Percentiles rank a stretch among this genome's conserved stretches.
Evolutionary conservation across 2,797 vertebrate species (phyloP).

Genomic region (Tapera naevia): DNA sequence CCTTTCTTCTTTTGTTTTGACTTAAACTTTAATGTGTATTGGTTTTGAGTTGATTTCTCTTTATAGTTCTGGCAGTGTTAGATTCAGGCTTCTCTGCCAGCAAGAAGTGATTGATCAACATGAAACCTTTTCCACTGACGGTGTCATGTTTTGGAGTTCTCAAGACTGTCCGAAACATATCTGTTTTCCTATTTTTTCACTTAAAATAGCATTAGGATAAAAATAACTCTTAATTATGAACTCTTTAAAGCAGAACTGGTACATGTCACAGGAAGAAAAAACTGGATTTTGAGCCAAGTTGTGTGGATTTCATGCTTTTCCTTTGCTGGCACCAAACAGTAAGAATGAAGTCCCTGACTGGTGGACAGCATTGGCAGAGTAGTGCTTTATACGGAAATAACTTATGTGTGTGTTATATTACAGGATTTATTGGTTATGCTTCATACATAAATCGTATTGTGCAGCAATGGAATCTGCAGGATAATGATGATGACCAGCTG

Average conservation of each 20-base stretch:
- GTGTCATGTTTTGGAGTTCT: background rate
- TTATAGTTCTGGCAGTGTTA: background rate
- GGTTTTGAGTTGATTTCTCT: background rate
- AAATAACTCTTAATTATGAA: background rate
- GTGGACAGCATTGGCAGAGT: background rate
- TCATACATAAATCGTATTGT: conserved; percentile 85
- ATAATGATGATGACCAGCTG: conserved; percentile 98
- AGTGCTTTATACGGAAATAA: conserved; percentile 24
- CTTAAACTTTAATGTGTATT: background rate
- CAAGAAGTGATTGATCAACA: background rate
- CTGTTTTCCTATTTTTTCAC: background rate
- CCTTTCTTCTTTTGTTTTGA: background rate
- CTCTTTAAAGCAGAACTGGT: background rate
- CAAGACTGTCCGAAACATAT: background rate
- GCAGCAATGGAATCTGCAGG: conserved; percentile 92
- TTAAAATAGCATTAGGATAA: background rate
- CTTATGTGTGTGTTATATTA: conserved; percentile 14
- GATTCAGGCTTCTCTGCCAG: background rate
- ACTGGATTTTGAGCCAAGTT: background rate
- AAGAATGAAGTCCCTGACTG: background rate
- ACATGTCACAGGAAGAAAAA: background rate
- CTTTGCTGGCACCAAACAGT: background rate
- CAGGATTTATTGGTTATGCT: conserved; percentile 95
- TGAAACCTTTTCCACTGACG: background rate
- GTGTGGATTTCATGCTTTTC: background rate